Evolutionary conservation across 35 echinoderm and acorn worm genomes (phyloP).

Genomic region (Antedon bifida): DNA sequence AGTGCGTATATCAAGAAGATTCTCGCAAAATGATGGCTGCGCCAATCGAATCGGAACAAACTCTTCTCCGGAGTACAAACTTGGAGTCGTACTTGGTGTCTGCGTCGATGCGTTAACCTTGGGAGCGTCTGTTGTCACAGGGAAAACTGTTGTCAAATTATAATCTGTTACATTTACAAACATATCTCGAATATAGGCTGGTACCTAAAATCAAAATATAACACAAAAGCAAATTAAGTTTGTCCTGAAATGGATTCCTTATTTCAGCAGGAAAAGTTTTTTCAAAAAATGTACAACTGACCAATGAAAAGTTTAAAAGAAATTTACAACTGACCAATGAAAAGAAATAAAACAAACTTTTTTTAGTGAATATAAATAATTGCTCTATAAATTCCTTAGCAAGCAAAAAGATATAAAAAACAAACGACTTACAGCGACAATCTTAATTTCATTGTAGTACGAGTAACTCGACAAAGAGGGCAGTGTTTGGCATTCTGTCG

Average conservation of each 20-base stretch:
- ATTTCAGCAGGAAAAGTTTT: too few relatives aligned
- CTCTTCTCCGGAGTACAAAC: neutral
- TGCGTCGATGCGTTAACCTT: neutral
- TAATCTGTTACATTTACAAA: neutral
- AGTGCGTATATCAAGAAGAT: neutral
- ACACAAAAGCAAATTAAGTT: too few relatives aligned
- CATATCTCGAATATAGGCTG: neutral
- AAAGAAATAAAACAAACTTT: too few relatives aligned
- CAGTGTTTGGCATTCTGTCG: slow-evolving; percentile 28
- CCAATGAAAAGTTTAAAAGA: too few relatives aligned
- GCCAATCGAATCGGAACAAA: neutral
- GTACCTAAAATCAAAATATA: neutral
- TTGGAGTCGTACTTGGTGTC: neutral
- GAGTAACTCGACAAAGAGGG: slow-evolving; percentile 33
- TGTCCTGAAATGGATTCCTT: too few relatives aligned
- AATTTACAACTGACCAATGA: too few relatives aligned
- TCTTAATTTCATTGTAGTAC: slow-evolving; percentile 37
- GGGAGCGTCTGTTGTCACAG: neutral
- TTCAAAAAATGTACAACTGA: too few relatives aligned
- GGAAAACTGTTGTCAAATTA: neutral
- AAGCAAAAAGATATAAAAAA: too few relatives aligned
- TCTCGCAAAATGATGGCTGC: neutral
- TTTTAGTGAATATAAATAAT: too few relatives aligned
- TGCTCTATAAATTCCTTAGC: too few relatives aligned
- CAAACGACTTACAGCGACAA: slow-evolving; percentile 42